Base-by-base conservation (phyloP, 2,888 invertebrate genomes). In the Microctonus brassicae region DNA sequence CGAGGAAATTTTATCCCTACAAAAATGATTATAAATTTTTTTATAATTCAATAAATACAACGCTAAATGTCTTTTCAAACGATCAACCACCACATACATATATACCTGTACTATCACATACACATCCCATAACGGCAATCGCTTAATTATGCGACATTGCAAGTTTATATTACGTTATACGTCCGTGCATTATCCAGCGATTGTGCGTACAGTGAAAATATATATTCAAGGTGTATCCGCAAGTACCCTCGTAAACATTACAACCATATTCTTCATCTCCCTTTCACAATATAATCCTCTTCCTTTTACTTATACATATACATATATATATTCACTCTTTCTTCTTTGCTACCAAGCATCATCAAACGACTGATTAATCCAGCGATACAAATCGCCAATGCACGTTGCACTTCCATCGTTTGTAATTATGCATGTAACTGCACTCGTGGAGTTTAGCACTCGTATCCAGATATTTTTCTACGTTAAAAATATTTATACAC, bases 341-440 rank as follows among this genome's bases (percentile, higher is more conserved):
- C 9, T 17, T n/a, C 47, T 7, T 17, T 47, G 17, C 17, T 47
- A 17, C 6, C 47, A 20, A 29, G 33, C 29, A 33, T 17, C 52
- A 36, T 24, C 26, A n/a, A n/a, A 22, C 65, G 47, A 68, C 67
- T 58, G 67, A 68, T 68, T 68, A 68, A 68, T 68, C 47, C 67
- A 52, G 29, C 47, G 67, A 68, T 68, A 68, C 67, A 60, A 68
- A 68, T 60, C 47, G 60, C 57, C 67, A 42, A 67, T 67, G 67
- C 67, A 58, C 42, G 55, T 33, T n/a, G 34, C 39, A 58, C 39
- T 13, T 22, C 67, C 67, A 67, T 29, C 67, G 58, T 67, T 67
- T n/a, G 57, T 39, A 57, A 65, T 67, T 67, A 67, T 67, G 67
- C 67, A 58, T 67, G 67, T 67, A 67, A 67, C 67, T 36, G 67